These are phyloP conservation scores for Plemyria rubiginata DNA, from an alignment of 2,888 invertebrate genomes.

Conservation along the genomic window DNA sequence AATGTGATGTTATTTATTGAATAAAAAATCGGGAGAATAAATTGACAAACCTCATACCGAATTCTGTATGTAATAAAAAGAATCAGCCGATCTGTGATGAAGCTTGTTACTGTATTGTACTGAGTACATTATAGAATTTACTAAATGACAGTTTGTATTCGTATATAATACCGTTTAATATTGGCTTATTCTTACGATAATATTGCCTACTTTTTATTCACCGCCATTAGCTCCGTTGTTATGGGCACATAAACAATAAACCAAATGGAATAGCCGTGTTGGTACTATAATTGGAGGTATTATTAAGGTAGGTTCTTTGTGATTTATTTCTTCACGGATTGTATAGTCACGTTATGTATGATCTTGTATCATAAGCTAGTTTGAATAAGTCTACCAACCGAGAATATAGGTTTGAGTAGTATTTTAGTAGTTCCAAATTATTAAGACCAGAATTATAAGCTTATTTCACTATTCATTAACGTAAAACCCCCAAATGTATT, in stretches of 20 bases:
- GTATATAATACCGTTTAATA: not conserved
- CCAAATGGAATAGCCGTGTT: conserved; percentile 24
- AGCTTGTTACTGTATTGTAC: not conserved
- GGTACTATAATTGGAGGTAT: conserved; percentile 27
- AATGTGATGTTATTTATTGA: not conserved
- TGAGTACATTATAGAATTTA: not conserved
- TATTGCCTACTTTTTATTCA: conserved; percentile 3
- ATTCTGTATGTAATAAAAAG: not conserved
- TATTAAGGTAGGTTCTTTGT: not conserved
- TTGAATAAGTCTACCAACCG: too few relatives aligned
- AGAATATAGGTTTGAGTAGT: too few relatives aligned
- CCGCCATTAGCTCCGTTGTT: conserved; percentile 13
- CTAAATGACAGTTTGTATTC: conserved; percentile 2
- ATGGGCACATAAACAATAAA: conserved; percentile 22
- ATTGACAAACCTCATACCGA: not conserved
- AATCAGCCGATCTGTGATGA: too few relatives aligned
- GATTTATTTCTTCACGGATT: not conserved
- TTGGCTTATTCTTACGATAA: not conserved
- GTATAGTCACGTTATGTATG: too few relatives aligned
- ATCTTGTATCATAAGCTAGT: too few relatives aligned
- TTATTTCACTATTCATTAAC: conserved; percentile 18
- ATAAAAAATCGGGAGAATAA: not conserved
- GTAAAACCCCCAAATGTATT: conserved; percentile 7
- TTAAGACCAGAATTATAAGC: not conserved
- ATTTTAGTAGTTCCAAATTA: too few relatives aligned